Conservation (phyloP, 2,797 vertebrate genomes). For the Anableps anableps region DNA sequence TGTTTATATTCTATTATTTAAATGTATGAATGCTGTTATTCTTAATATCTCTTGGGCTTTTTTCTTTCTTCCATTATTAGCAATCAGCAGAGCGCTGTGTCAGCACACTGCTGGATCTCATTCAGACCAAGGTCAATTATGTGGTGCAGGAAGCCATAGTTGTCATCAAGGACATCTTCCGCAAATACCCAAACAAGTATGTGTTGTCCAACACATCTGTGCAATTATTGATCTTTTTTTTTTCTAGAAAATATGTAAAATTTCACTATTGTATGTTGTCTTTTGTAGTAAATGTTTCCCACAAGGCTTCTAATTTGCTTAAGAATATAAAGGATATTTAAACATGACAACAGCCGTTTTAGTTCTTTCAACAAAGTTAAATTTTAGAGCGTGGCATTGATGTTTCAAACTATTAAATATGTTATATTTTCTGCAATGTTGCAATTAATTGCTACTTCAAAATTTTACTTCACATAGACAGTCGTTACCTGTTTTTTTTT, state of each 20-base stretch:
- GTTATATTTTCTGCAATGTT: background rate
- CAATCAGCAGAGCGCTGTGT: slow-evolving; percentile 97
- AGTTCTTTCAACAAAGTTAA: background rate
- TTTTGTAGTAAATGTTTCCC: background rate
- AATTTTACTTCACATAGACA: background rate
- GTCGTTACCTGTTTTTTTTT: no score
- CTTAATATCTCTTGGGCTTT: background rate
- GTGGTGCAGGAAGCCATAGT: slow-evolving; percentile 98
- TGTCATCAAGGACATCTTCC: slow-evolving; percentile 98
- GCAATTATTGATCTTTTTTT: background rate
- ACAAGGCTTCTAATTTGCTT: background rate
- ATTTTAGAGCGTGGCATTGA: background rate
- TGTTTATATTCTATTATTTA: background rate
- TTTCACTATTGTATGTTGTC: background rate
- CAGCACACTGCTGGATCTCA: slow-evolving; percentile 94
- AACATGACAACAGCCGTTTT: background rate
- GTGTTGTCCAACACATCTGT: slow-evolving; percentile 48
- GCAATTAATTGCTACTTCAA: background rate
- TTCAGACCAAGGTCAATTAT: slow-evolving; percentile 98
- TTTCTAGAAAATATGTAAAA: background rate
- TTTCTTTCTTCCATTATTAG: slow-evolving; percentile 64
- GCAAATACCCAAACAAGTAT: slow-evolving; percentile 99
- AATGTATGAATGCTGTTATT: background rate
- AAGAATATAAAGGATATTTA: background rate
- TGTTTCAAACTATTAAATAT: background rate